A percentile compares a stretch with the other conserved stretches of the same genome.
Conservation (phyloP, 2,797 vertebrate species). For the Eulemur albifrons region DNA sequence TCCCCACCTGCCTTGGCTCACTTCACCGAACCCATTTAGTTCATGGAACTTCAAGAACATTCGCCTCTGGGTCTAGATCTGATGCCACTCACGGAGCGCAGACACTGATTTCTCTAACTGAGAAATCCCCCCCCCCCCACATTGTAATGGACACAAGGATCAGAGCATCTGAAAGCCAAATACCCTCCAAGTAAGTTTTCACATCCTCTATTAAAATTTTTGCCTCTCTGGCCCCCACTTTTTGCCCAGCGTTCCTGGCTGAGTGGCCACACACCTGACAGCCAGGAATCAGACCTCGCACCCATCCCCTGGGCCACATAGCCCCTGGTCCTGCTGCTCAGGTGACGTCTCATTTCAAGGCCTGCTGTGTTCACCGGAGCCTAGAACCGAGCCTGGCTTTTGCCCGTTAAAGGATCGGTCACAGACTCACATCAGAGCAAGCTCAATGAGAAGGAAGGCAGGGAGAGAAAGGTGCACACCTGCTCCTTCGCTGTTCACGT, state of each 20-base stretch:
- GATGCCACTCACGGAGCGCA: background rate
- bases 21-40: accelerated
- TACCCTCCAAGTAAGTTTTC: conserved; percentile 78
- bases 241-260: background rate
- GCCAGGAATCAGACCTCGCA: conserved; percentile 60
- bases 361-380: conserved; percentile 62
- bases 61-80: background rate
- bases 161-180: conserved; percentile 49
- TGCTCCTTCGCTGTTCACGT: accelerated
- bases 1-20: accelerated
- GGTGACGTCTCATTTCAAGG: conserved; percentile 56
- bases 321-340: conserved; percentile 58
- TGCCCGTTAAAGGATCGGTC: conserved; percentile 72
- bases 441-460: background rate
- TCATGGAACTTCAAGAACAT: background rate
- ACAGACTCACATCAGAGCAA: conserved; percentile 68
- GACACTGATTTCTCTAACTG: conserved; percentile 19
- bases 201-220: conserved; percentile 70
- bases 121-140: conserved; percentile 61
- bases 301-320: conserved; percentile 57
- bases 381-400: conserved; percentile 69
- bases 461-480: background rate
- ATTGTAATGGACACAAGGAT: conserved; percentile 64
- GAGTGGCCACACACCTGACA: conserved; percentile 44
- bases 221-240: conserved; percentile 34